Conservation (phyloP, 1,140 invertebrate genomes). For the Anastrepha obliqua region DNA sequence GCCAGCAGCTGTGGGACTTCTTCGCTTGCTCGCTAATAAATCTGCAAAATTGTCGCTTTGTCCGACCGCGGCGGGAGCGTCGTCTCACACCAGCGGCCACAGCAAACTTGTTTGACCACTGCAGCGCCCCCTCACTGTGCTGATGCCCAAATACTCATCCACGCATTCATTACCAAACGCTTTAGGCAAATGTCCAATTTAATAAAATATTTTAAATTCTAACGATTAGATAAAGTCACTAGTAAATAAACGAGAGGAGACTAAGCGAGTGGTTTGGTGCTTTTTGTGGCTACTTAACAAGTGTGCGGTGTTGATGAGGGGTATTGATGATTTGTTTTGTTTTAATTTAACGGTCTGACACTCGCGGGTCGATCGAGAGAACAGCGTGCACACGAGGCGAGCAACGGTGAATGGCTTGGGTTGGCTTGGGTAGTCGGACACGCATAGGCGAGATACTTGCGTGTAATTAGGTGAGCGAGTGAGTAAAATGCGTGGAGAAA, state of each 20-base stretch:
- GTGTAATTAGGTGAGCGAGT: too few species aligned
- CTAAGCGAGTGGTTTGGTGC: constrained; percentile 48
- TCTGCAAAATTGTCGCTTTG: background rate
- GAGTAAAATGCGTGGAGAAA: too few species aligned
- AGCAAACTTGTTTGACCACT: too few species aligned
- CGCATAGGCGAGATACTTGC: too few species aligned
- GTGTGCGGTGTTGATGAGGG: background rate
- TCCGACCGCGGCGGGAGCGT: background rate
- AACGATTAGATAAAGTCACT: constrained; percentile 69
- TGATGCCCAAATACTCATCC: background rate
- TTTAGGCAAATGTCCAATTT: constrained; percentile 61
- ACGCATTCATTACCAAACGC: background rate
- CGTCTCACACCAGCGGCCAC: background rate
- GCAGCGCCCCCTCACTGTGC: background rate
- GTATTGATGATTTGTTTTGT: too few species aligned
- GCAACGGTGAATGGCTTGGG: too few species aligned
- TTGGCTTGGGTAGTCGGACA: too few species aligned
- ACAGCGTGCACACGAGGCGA: too few species aligned
- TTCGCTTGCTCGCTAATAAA: background rate
- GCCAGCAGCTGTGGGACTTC: background rate
- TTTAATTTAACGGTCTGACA: too few species aligned
- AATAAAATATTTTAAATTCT: constrained; percentile 73
- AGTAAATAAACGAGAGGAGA: background rate
- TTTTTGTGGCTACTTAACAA: background rate
- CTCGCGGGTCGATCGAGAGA: too few species aligned